These are phyloP conservation scores for Cyclopterus lumpus DNA, from an alignment of 2,797 vertebrate genomes.

Conservation along the genomic window DNA sequence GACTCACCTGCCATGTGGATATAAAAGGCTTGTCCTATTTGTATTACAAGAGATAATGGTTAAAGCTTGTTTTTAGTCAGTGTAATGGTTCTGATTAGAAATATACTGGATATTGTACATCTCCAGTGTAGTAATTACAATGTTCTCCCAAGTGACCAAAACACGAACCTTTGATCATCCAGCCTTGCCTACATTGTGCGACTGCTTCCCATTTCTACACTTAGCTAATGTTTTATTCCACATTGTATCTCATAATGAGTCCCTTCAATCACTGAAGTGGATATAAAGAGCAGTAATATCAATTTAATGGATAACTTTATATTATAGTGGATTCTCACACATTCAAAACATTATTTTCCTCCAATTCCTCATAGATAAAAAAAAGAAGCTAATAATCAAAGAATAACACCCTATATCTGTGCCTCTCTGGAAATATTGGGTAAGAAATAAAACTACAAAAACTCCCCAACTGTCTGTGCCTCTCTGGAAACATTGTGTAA, in stretches of 20 bases:
- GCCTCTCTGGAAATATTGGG: slow-evolving; percentile 33
- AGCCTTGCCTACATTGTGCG: slow-evolving; percentile 12
- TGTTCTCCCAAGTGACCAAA: not conserved
- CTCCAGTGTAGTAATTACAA: not conserved
- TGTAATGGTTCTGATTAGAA: not conserved
- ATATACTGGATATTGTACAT: not conserved
- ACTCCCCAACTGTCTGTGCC: not conserved
- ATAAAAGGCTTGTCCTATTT: not conserved
- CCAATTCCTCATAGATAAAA: slow-evolving; percentile 27
- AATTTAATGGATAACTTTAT: not conserved
- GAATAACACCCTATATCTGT: not conserved
- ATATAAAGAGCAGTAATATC: slow-evolving; percentile 1
- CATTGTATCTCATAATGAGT: slow-evolving; percentile 20
- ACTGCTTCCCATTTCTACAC: slow-evolving; percentile 15
- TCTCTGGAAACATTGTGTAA: slow-evolving; percentile 38
- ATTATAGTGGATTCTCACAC: not conserved
- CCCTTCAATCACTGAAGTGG: slow-evolving; percentile 29
- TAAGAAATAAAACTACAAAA: slow-evolving; percentile 22
- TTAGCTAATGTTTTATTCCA: slow-evolving; percentile 41
- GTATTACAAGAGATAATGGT: not conserved
- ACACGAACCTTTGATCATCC: slow-evolving; percentile 16
- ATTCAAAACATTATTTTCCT: slow-evolving; percentile 9
- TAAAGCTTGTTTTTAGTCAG: not conserved
- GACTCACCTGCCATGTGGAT: not conserved
- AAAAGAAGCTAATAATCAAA: not conserved